These are phyloP conservation scores for Drosophila suzukii DNA, from an alignment of 1,140 invertebrate species.

Conservation along the genomic window DNA sequence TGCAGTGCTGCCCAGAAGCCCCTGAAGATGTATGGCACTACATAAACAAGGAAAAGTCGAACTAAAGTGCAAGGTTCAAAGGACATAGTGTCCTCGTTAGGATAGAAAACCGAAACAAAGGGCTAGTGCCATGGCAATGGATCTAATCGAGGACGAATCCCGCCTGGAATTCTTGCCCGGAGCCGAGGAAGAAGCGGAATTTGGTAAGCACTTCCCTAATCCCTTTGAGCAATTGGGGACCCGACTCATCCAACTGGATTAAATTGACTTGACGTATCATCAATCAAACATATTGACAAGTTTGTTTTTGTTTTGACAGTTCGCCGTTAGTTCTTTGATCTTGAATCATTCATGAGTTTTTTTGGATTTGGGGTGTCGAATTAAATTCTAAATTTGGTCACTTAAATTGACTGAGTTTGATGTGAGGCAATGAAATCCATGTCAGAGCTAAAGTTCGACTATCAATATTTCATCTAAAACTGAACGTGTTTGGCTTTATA, in stretches of 20 bases:
- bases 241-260: conserved; percentile 2
- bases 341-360: conserved; percentile 22
- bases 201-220: conserved; percentile 54
- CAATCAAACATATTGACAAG: conserved; percentile 45
- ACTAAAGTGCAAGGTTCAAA: background rate
- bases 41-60: conserved; percentile 15
- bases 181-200: conserved; percentile 71
- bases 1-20: conserved; percentile 10
- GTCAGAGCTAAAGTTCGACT: background rate
- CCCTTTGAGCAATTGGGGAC: conserved; percentile 20
- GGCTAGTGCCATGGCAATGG: conserved; percentile 43
- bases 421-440: background rate
- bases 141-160: conserved; percentile 44
- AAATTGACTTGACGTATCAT: conserved; percentile 30
- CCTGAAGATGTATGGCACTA: conserved; percentile 30
- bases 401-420: background rate
- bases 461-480: conserved; percentile 2
- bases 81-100: conserved; percentile 22
- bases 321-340: conserved; percentile 31
- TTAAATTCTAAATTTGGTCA: background rate
- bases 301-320: conserved; percentile 17
- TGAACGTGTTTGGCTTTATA: background rate
- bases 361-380: background rate
- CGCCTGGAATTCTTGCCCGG: conserved; percentile 63
- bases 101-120: conserved; percentile 7